phyloP scores from a whole-genome alignment of 2,888 invertebrate genomes.

The Macrophya alboannulata region DNA sequence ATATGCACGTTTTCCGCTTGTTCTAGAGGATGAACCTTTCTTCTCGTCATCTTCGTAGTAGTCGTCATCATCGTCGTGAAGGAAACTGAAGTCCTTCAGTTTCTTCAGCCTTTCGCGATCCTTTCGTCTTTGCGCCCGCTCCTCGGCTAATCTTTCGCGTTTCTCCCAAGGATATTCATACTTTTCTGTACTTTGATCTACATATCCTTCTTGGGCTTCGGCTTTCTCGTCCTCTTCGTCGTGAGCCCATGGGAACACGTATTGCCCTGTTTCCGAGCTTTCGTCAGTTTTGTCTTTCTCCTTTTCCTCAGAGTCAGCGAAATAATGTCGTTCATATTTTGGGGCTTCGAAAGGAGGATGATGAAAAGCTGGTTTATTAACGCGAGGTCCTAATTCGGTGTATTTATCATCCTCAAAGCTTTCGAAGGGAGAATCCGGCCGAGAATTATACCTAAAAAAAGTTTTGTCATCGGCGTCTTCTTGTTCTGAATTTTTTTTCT shows the following conservation, averaged over 20 bases:
- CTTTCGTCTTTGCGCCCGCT: constrained; percentile 55
- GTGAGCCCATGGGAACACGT: constrained; percentile 74
- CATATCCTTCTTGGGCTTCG: constrained; percentile 60
- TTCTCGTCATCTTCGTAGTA: constrained; percentile 60
- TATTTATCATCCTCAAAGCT: constrained; percentile 73
- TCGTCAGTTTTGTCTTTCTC: constrained; percentile 35
- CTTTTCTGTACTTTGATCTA: constrained; percentile 59
- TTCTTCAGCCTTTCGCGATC: constrained; percentile 59
- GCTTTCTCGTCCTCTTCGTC: constrained; percentile 60
- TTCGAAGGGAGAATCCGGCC: constrained; percentile 74
- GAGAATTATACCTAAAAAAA: constrained; percentile 68
- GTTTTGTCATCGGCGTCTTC: constrained; percentile 63
- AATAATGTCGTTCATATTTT: constrained; percentile 12
- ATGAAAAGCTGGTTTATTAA: constrained; percentile 74
- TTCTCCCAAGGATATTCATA: constrained; percentile 78
- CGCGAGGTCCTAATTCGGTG: constrained; percentile 71
- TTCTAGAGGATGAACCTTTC: constrained; percentile 20
- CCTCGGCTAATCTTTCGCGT: constrained; percentile 67
- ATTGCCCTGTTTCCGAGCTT: constrained; percentile 63
- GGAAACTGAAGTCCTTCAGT: constrained; percentile 56
- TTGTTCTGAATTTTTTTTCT: constrained; percentile 58
- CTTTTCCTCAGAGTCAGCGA: constrained; percentile 6
- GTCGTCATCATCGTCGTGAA: constrained; percentile 63
- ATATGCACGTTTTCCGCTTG: constrained; percentile 58
- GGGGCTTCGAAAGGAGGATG: constrained; percentile 71